phyloP scores from a whole-genome alignment of 2,113 vertebrate genomes.

The Euleptes europaea region DNA sequence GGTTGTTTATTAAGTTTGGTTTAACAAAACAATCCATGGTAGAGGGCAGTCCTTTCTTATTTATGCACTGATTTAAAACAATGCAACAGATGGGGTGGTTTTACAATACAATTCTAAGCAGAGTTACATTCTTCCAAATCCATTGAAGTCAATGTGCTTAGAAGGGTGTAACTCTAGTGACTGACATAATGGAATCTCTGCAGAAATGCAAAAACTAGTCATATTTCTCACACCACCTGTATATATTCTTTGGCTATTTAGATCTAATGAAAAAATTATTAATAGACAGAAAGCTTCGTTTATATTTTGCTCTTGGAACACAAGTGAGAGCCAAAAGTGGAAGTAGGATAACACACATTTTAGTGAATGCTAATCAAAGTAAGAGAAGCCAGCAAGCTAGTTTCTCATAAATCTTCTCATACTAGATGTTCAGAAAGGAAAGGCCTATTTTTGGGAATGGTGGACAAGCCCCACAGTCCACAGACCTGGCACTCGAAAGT shows the following conservation, averaged over 20 bases:
- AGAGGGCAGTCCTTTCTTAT: neutral
- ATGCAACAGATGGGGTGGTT: neutral
- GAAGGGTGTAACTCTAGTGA: conserved; percentile 12
- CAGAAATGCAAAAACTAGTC: conserved; percentile 4
- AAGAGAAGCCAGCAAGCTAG: too few species aligned
- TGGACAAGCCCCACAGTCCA: too few species aligned
- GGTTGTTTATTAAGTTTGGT: neutral
- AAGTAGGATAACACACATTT: too few species aligned
- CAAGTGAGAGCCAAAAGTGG: too few species aligned
- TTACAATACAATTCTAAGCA: too few species aligned
- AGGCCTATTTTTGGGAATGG: too few species aligned
- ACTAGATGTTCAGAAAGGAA: too few species aligned
- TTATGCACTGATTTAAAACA: conserved; percentile 1
- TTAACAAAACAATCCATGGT: conserved; percentile 6
- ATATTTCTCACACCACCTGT: neutral
- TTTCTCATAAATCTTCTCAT: too few species aligned
- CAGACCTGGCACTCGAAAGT: too few species aligned
- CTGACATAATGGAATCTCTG: conserved; percentile 8
- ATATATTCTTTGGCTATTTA: neutral
- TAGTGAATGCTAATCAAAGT: too few species aligned
- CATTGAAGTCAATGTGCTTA: too few species aligned
- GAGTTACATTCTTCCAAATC: too few species aligned
- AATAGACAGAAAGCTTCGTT: neutral
- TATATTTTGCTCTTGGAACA: neutral
- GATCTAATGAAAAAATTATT: conserved; percentile 2